Percentiles rank a stretch among this genome's conserved stretches.
Evolutionary conservation across 2,797 vertebrate genomes (phyloP).

Genomic region (Centropyge bicolor): DNA sequence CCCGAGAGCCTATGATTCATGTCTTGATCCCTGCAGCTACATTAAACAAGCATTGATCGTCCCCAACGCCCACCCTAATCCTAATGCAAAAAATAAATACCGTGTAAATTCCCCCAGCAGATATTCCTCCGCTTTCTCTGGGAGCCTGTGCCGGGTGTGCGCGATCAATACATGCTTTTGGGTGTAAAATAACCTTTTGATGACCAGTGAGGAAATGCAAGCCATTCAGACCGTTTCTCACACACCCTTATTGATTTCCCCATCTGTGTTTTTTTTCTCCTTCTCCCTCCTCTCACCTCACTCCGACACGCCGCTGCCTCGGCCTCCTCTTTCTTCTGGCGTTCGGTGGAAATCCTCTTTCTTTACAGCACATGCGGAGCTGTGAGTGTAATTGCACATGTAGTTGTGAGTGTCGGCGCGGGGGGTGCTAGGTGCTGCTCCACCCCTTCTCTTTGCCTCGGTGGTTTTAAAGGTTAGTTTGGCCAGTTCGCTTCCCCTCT

Average conservation of each 20-base stretch:
- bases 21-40: conserved; percentile 78
- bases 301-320: conserved; percentile 37
- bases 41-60: conserved; percentile 84
- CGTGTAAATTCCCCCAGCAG: conserved; percentile 81
- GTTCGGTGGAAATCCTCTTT: conserved; percentile 55
- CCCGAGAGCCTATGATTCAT: conserved; percentile 77
- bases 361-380: conserved; percentile 40
- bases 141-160: conserved; percentile 79
- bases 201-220: conserved; percentile 90
- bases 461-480: conserved; percentile 70
- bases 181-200: conserved; percentile 96
- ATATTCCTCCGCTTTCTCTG: conserved; percentile 69
- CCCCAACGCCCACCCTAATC: conserved; percentile 80
- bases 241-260: conserved; percentile 88
- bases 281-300: conserved; percentile 55
- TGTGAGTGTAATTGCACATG: neutral
- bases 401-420: neutral
- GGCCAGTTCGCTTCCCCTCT: conserved; percentile 42
- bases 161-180: conserved; percentile 92
- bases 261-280: conserved; percentile 53
- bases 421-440: conserved; percentile 7
- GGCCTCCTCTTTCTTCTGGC: conserved; percentile 36
- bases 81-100: conserved; percentile 86
- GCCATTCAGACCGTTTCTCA: conserved; percentile 86
- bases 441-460: conserved; percentile 53